A percentile compares a stretch with the other conserved stretches of the same genome.
Conservation (phyloP, 2,113 vertebrate species). For the Hippocampus comes region DNA sequence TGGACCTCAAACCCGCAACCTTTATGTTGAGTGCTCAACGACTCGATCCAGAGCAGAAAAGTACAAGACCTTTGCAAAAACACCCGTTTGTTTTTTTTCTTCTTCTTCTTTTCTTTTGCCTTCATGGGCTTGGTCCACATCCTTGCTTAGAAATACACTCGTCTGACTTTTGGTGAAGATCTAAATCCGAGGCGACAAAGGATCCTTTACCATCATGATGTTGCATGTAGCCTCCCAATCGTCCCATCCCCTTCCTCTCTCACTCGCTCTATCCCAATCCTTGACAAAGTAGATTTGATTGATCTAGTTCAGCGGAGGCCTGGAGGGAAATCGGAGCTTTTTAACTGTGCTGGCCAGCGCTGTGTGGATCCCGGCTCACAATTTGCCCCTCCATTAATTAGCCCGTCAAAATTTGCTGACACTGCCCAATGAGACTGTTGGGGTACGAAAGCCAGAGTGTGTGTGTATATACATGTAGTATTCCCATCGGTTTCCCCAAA, state of each 20-base stretch:
- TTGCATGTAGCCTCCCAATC: background rate
- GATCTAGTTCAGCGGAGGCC: slow-evolving; percentile 65
- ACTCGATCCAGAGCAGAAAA: background rate
- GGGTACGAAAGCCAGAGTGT: background rate
- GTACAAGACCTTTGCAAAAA: background rate
- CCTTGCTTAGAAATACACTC: background rate
- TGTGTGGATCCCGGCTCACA: slow-evolving; percentile 24
- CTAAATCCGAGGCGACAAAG: background rate
- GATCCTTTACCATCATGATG: background rate
- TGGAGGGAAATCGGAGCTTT: slow-evolving; percentile 27
- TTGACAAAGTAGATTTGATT: slow-evolving; percentile 66
- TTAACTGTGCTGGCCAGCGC: slow-evolving; percentile 11
- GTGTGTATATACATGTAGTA: background rate
- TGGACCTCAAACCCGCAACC: background rate
- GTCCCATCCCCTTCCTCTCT: background rate
- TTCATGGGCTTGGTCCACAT: background rate
- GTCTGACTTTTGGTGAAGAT: background rate
- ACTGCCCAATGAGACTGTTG: slow-evolving; percentile 1
- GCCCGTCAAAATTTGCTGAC: background rate
- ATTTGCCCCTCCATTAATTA: slow-evolving; percentile 20
- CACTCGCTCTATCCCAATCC: background rate
- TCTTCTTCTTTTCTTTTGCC: background rate
- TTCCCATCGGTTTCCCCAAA: too few species aligned
- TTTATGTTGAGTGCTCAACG: background rate
- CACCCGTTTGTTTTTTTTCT: too few species aligned